These are phyloP conservation scores for Dermolepida albohirtum DNA, from an alignment of 2,888 invertebrate species.

Conservation along the genomic window DNA sequence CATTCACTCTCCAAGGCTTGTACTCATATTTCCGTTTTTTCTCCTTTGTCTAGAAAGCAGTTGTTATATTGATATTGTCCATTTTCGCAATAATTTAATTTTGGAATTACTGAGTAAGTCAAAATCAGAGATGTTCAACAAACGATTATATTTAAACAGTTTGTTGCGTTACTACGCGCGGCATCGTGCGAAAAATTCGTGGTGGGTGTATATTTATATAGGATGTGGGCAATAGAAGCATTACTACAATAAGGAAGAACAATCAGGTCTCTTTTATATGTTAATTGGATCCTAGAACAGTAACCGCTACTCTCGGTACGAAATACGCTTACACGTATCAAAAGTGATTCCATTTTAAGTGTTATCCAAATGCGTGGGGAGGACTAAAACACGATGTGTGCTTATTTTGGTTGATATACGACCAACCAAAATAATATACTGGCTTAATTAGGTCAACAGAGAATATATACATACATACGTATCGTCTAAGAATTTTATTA, in stretches of 20 bases:
- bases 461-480: too few relatives aligned
- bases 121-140: too few relatives aligned
- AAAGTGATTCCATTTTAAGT: slow-evolving; percentile 9
- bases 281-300: slow-evolving; percentile 47
- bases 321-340: slow-evolving; percentile 17
- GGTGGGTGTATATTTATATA: slow-evolving; percentile 45
- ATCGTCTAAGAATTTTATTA: too few relatives aligned
- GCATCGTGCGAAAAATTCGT: slow-evolving; percentile 42
- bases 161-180: slow-evolving; percentile 6
- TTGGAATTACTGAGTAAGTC: too few relatives aligned
- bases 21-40: too few relatives aligned
- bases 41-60: too few relatives aligned
- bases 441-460: too few relatives aligned
- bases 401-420: background rate
- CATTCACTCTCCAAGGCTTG: too few relatives aligned
- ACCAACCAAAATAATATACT: too few relatives aligned
- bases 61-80: too few relatives aligned
- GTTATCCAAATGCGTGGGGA: background rate
- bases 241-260: slow-evolving; percentile 53
- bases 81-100: too few relatives aligned
- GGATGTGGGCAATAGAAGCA: slow-evolving; percentile 52
- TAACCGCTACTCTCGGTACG: slow-evolving; percentile 31
- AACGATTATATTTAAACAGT: too few relatives aligned
- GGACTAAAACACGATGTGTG: background rate
- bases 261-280: slow-evolving; percentile 52